phyloP scores from a whole-genome alignment of 2,888 invertebrate species.

The Dynastes grantii region DNA sequence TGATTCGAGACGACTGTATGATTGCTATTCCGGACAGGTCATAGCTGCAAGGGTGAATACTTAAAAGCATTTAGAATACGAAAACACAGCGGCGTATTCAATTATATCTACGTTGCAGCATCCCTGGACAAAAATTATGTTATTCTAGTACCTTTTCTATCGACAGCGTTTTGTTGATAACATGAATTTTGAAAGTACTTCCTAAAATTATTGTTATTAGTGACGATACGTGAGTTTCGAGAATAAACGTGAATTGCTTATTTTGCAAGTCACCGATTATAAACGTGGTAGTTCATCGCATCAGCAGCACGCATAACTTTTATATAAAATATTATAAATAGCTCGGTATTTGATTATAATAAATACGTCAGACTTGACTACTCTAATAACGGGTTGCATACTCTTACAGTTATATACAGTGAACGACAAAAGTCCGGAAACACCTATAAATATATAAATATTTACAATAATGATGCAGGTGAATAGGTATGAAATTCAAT shows the following conservation, averaged over 20 bases:
- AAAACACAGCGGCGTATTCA: conserved; percentile 1
- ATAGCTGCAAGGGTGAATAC: conserved; percentile 42
- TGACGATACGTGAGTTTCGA: background rate
- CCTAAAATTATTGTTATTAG: conserved; percentile 14
- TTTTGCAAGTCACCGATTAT: background rate
- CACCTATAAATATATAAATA: too few relatives aligned
- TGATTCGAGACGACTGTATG: conserved; percentile 31
- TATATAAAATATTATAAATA: background rate
- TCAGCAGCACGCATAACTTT: background rate
- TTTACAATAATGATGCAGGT: too few relatives aligned
- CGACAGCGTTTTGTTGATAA: background rate
- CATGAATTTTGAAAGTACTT: conserved; percentile 6
- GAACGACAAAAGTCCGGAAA: too few relatives aligned
- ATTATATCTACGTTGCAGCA: conserved; percentile 6
- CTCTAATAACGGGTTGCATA: background rate
- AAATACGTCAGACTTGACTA: background rate
- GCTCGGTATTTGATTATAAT: background rate
- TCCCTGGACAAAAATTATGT: background rate
- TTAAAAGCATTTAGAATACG: conserved; percentile 20
- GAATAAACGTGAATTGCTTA: background rate
- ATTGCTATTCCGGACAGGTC: conserved; percentile 35
- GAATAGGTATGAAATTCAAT: too few relatives aligned
- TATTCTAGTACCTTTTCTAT: background rate
- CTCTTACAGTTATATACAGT: background rate
- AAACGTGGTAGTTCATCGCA: background rate